A percentile compares a stretch with the other conserved stretches of the same genome.
Conservation (phyloP, 1,140 invertebrate genomes). For the Drosophila eugracilis region DNA sequence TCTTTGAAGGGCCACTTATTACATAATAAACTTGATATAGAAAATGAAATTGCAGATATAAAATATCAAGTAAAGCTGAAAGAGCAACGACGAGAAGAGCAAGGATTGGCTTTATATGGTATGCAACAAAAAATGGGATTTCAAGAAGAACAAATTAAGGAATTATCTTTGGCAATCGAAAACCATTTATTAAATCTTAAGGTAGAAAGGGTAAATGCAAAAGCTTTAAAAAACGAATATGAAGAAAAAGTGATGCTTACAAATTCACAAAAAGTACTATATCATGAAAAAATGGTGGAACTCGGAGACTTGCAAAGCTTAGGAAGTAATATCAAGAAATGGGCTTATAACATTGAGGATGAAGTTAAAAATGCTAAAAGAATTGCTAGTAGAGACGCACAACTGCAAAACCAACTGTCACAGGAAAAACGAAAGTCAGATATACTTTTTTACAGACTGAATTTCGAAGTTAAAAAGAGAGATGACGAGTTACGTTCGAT, state of each 20-base stretch:
- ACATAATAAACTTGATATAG: slow-evolving; percentile 86
- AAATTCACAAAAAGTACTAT: slow-evolving; percentile 77
- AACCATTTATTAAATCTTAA: slow-evolving; percentile 84
- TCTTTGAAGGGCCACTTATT: slow-evolving; percentile 87
- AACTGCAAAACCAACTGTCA: slow-evolving; percentile 85
- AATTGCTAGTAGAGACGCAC: slow-evolving; percentile 86
- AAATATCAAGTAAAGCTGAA: slow-evolving; percentile 84
- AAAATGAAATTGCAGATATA: slow-evolving; percentile 87
- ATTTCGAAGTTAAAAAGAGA: slow-evolving; percentile 86
- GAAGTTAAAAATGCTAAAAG: slow-evolving; percentile 85
- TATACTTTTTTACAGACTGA: slow-evolving; percentile 86
- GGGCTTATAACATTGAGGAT: slow-evolving; percentile 85
- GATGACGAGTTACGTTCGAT: slow-evolving; percentile 85
- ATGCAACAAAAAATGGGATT: slow-evolving; percentile 85
- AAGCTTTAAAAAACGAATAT: slow-evolving; percentile 78
- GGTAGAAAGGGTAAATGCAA: slow-evolving; percentile 74
- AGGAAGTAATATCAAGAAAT: slow-evolving; percentile 85
- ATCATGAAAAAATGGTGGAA: slow-evolving; percentile 83
- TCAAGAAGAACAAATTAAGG: slow-evolving; percentile 86
- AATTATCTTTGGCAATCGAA: slow-evolving; percentile 85
- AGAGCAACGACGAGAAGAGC: slow-evolving; percentile 85
- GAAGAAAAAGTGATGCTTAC: slow-evolving; percentile 80
- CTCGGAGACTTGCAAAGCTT: slow-evolving; percentile 84
- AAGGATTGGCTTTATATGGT: slow-evolving; percentile 85
- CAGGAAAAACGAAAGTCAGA: slow-evolving; percentile 86